Evolutionary conservation across 2,797 vertebrate genomes (phyloP), one percentile per base, ranked within the genome.

Genomic region (Diglossa cyanea): DNA sequence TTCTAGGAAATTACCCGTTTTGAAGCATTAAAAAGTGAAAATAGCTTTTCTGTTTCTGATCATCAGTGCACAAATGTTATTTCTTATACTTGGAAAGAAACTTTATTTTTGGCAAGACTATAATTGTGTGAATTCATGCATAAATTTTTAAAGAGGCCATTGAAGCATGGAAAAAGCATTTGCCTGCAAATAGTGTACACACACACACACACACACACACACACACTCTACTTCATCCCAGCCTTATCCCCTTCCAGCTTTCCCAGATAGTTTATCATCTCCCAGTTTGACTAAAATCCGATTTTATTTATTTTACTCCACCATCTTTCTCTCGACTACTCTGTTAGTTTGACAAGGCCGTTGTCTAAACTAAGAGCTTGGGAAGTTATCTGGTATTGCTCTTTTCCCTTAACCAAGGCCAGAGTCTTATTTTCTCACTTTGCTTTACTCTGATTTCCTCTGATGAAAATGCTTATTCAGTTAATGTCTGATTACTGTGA

Each of bases 91-190:
- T 77, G 84, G 87, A 90, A 92, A 72, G 50, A 77, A 74, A 57
- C n/a, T 84, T 92, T 88, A 77, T 48, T 87, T 53, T 83, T 91
- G 65, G 42, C 47, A 47, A 93, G 79, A 47, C 23, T 78, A n/a
- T 92, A 88, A 92, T 73, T 79, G 78, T 54, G 54, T 80, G 75
- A 91, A 80, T 87, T 94, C 28, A 72, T 83, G 72, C 75, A 86
- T 92, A 42, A 42, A 35, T 87, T 89, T 93, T 93, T 95, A 51
- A 93, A 88, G 58, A 77, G 61, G 67, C 48, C 42, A 0, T 65
- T 88, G 31, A 76, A 63, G 67, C 71, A 42, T 19, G 79, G 70
- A 37, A 68, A 61, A 3, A 65, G 37, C 26, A 21, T 94, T 92
- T 94, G 62, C 39, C 62, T 50, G 21, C 45, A 65, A 23, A 47